Evolutionary conservation across 2,888 invertebrate species (phyloP).

Genomic region (Oxystoma pomonae): DNA sequence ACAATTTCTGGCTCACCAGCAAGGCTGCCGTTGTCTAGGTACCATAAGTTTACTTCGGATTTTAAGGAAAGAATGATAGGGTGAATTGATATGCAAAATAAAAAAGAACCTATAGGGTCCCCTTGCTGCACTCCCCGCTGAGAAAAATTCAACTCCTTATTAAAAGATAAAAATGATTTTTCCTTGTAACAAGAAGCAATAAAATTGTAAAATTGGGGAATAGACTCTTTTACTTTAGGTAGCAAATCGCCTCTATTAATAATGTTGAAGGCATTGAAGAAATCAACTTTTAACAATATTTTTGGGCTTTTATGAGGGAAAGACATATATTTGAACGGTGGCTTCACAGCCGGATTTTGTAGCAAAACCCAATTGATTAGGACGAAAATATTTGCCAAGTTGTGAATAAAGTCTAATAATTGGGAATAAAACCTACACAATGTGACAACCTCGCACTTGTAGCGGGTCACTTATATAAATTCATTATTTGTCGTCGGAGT

Average conservation of each 20-base stretch:
- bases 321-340: background rate
- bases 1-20: background rate
- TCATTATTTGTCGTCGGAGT: no score
- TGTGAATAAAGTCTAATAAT: background rate
- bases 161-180: background rate
- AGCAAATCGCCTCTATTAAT: background rate
- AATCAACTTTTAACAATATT: background rate
- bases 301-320: no score
- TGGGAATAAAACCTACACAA: no score
- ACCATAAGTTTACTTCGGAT: background rate
- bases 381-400: background rate
- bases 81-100: background rate
- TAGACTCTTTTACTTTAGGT: background rate
- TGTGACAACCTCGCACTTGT: no score
- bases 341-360: background rate
- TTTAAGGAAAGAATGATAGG: background rate
- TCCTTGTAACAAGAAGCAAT: background rate
- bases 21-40: background rate
- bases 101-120: background rate
- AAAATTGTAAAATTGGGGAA: background rate
- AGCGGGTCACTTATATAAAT: no score
- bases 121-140: background rate
- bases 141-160: background rate
- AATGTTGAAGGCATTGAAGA: background rate
- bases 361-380: background rate